Conservation (phyloP, 2,113 vertebrate species). For the Sylvietta virens region DNA sequence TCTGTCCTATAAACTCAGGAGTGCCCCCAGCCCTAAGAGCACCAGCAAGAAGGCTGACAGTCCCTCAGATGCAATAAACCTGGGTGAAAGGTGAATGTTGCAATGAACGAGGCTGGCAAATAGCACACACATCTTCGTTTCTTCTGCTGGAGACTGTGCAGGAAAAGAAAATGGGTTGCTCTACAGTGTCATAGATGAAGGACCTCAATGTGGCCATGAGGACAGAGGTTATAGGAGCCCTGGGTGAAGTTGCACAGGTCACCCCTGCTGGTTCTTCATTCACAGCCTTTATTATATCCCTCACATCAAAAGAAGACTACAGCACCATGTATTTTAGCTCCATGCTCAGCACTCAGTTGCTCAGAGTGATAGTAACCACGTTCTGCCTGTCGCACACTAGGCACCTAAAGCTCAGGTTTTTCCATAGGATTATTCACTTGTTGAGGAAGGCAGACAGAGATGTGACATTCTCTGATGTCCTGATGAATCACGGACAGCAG, state of each 20-base stretch:
- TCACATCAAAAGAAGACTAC: background rate
- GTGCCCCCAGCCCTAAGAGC: background rate
- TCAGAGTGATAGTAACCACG: background rate
- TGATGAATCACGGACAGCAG: background rate
- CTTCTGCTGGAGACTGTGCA: background rate
- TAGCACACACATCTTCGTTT: fast-evolving
- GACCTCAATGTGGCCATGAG: background rate
- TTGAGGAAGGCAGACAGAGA: fast-evolving
- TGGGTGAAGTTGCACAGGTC: background rate
- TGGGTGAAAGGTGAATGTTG: background rate
- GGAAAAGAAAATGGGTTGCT: background rate
- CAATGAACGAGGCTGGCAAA: background rate
- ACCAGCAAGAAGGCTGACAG: background rate
- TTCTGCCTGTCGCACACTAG: background rate
- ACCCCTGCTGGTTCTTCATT: background rate
- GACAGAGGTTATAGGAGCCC: background rate
- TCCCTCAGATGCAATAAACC: background rate
- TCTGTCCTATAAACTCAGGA: background rate
- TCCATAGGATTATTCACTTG: fast-evolving
- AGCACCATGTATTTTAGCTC: background rate
- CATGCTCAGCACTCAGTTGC: too few species aligned
- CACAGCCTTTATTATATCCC: background rate
- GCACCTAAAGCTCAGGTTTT: background rate
- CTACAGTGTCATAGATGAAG: background rate
- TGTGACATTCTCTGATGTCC: background rate